phyloP scores from a whole-genome alignment of 2,113 vertebrate genomes.

The Hiodon tergisus region DNA sequence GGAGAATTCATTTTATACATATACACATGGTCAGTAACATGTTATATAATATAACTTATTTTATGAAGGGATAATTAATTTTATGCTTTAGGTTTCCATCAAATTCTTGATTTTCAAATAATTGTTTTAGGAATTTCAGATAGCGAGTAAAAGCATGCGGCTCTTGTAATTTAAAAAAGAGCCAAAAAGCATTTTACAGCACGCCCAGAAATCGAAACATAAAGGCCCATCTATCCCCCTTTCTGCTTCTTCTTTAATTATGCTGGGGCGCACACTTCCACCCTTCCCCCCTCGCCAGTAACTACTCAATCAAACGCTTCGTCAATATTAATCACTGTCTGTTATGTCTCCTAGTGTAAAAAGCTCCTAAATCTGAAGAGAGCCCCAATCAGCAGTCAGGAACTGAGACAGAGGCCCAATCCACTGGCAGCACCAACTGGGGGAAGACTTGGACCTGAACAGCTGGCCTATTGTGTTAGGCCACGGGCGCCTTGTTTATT shows the following conservation, averaged over 20 bases:
- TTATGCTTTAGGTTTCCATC: too few relatives aligned
- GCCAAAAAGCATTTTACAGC: too few relatives aligned
- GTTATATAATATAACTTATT: too few relatives aligned
- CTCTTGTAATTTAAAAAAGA: too few relatives aligned
- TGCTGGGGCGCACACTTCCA: background rate
- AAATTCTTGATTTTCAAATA: too few relatives aligned
- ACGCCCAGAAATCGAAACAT: background rate
- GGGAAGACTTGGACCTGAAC: slow-evolving; percentile 5
- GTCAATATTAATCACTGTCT: slow-evolving; percentile 27
- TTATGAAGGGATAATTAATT: too few relatives aligned
- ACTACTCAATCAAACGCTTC: slow-evolving; percentile 19
- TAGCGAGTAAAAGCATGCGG: too few relatives aligned
- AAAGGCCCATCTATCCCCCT: background rate
- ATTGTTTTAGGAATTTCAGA: too few relatives aligned
- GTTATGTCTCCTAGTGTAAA: slow-evolving; percentile 1
- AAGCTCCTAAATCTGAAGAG: slow-evolving; percentile 23
- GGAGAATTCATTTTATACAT: too few relatives aligned
- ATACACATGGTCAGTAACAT: too few relatives aligned
- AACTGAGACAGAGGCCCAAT: background rate
- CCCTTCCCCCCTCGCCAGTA: background rate
- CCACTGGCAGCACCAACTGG: slow-evolving; percentile 1
- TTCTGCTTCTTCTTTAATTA: background rate
- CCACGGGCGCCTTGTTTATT: slow-evolving; percentile 21
- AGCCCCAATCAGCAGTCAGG: slow-evolving; percentile 17
- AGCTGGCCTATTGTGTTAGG: slow-evolving; percentile 26